Base-by-base conservation (phyloP, 2,888 invertebrate genomes). In the Drosophila nigricruria region DNA sequence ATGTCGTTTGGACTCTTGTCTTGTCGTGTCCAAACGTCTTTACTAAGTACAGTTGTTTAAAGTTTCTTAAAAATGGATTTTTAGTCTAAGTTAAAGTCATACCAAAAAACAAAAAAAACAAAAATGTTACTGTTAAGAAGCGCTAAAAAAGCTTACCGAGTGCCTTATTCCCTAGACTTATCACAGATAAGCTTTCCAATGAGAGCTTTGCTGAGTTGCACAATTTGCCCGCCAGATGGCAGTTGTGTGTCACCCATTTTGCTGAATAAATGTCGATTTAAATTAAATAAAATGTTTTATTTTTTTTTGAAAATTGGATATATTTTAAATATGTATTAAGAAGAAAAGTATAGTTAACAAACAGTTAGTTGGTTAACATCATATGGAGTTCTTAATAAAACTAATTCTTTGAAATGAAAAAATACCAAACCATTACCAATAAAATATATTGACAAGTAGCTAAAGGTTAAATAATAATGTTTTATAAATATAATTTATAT, bases 31-130 rank as follows among this genome's bases (percentile, higher is more conserved):
- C 53, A 62, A 59, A 47, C n/a, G n/a, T 23, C 49, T 27, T 52
- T 54, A 38, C 47, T 73, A 62, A 73, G 59, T 73, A 78, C 50
- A 61, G 47, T 67, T 68, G 18, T 64, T 52, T 42, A 18, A 50
- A 63, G 3, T 32, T 52, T 57, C 47, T 42, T 18, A 71, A 61
- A 42, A 49, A 12, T 49, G 66, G 36, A 70, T 43, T 74, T 30
- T 52, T 56, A 78, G 64, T 23, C 30, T 77, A 70, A 78, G 79
- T 77, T 57, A 10, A 74, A 70, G 34, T 60, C 52, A 27, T 74
- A 74, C 49, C 18, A 62, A 66, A 73, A 50, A 14, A 32, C 6
- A 50, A 32, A 30, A 49, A 18, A 40, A 42, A 42, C 14, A 14
- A 14, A 10, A 53, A 63, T 74, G 36, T 79, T 63, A 67, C 50